Evolutionary conservation across 2,888 invertebrate species (phyloP).

Genomic region (Lagria hirta): DNA sequence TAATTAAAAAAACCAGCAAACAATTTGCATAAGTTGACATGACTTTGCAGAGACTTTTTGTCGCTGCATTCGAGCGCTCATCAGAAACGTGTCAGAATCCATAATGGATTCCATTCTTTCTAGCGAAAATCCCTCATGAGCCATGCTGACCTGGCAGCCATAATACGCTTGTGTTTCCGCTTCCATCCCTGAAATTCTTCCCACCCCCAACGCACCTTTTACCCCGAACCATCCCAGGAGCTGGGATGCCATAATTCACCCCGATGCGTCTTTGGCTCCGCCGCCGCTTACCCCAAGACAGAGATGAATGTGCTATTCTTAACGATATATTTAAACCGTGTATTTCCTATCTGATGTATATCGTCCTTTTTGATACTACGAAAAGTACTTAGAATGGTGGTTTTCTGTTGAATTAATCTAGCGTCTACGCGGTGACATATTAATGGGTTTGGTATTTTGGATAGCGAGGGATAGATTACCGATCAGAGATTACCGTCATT

Average conservation of each 20-base stretch:
- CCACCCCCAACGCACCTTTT: slow-evolving; percentile 36
- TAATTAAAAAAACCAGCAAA: too few relatives aligned
- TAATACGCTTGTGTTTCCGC: slow-evolving; percentile 44
- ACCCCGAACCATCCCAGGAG: slow-evolving; percentile 38
- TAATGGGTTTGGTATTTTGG: too few relatives aligned
- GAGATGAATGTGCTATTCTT: slow-evolving; percentile 41
- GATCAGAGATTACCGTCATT: too few relatives aligned
- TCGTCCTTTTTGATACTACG: slow-evolving; percentile 32
- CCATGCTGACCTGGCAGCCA: slow-evolving; percentile 47
- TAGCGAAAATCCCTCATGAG: slow-evolving; percentile 36
- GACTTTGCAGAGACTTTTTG: not conserved
- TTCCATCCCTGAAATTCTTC: slow-evolving; percentile 34
- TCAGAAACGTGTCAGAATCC: slow-evolving; percentile 18
- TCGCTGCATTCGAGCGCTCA: slow-evolving; percentile 9
- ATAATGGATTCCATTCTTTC: slow-evolving; percentile 14
- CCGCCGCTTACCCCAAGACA: slow-evolving; percentile 34
- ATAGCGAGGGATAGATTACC: too few relatives aligned
- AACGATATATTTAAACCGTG: slow-evolving; percentile 29
- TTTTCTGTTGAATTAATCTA: too few relatives aligned
- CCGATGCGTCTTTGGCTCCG: slow-evolving; percentile 34
- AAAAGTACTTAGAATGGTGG: slow-evolving; percentile 39
- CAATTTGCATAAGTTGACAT: too few relatives aligned
- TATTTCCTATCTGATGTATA: slow-evolving; percentile 37
- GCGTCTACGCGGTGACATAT: too few relatives aligned
- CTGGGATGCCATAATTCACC: slow-evolving; percentile 39